A percentile compares a stretch with the other conserved stretches of the same genome.
Evolutionary conservation across 2,113 vertebrate genomes (phyloP).

Genomic region (Tangachromis dhanisi): DNA sequence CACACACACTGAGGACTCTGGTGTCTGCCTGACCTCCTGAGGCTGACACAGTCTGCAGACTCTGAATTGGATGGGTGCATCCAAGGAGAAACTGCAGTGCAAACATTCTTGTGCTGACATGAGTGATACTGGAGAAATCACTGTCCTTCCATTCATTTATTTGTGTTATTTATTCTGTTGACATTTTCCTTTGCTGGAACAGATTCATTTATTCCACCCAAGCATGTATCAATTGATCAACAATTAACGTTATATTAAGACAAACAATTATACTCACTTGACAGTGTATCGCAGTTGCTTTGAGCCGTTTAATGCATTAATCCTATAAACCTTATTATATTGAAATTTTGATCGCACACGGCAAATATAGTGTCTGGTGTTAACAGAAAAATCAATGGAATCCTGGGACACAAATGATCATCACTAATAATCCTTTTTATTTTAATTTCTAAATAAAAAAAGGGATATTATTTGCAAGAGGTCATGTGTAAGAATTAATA

Average conservation of each 20-base stretch:
- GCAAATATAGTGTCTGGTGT: background rate
- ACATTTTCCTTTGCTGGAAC: background rate
- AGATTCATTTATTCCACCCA: background rate
- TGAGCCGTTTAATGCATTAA: background rate
- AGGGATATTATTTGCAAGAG: background rate
- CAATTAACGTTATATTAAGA: background rate
- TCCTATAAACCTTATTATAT: background rate
- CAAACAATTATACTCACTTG: background rate
- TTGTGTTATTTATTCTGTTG: background rate
- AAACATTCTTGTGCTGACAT: background rate
- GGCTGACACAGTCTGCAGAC: conserved; percentile 27
- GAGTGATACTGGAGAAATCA: background rate
- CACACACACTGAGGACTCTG: background rate
- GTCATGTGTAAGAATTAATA: background rate
- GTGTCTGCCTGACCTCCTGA: conserved; percentile 14
- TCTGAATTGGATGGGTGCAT: conserved; percentile 18
- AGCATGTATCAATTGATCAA: background rate
- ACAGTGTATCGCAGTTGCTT: background rate
- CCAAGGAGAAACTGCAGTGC: conserved; percentile 20
- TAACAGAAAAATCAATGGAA: background rate
- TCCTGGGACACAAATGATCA: background rate
- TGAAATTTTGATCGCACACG: background rate
- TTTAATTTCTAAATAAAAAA: background rate
- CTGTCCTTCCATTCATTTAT: background rate
- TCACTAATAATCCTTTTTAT: background rate